These are phyloP conservation scores for Paradisaea rubra DNA, from an alignment of 2,113 vertebrate genomes.

Conservation along the genomic window DNA sequence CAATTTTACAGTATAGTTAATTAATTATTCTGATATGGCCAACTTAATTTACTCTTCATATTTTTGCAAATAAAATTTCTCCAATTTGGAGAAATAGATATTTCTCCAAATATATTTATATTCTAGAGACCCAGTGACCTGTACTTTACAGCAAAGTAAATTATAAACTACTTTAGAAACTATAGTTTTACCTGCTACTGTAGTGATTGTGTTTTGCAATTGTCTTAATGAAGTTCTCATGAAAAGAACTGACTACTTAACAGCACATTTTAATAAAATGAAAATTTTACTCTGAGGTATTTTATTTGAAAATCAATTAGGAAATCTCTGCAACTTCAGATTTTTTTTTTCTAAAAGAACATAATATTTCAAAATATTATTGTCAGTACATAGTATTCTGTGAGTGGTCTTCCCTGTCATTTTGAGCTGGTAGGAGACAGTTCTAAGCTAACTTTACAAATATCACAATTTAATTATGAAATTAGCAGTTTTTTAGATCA, in stretches of 20 bases:
- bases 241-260: background rate
- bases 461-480: background rate
- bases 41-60: background rate
- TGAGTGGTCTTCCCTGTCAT: background rate
- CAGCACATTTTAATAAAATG: background rate
- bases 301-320: background rate
- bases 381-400: background rate
- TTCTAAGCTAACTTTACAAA: background rate
- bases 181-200: background rate
- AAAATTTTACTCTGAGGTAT: background rate
- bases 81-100: background rate
- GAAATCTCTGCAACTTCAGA: background rate
- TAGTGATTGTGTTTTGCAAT: background rate
- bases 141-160: background rate
- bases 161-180: background rate
- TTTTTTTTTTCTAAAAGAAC: background rate
- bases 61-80: background rate
- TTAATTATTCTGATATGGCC: background rate
- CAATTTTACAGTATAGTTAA: background rate
- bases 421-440: background rate
- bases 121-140: background rate
- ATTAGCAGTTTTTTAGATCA: background rate
- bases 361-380: background rate
- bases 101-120: background rate
- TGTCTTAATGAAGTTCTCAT: background rate